Evolutionary conservation across 2,797 vertebrate genomes (phyloP).

Genomic region (Hylomyscus alleni): DNA sequence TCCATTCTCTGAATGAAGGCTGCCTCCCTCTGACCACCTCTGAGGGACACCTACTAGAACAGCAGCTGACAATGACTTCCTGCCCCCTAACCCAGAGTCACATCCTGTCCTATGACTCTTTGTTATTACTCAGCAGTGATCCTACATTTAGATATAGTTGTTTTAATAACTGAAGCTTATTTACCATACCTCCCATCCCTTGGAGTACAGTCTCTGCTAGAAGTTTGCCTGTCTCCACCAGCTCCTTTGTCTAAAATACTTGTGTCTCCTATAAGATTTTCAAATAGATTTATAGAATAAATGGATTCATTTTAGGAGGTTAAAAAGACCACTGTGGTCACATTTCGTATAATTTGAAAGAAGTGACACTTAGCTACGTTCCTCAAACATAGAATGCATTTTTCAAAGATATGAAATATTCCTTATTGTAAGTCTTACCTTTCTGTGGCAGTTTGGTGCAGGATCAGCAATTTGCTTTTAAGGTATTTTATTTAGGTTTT

Average conservation of each 20-base stretch:
- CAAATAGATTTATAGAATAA: not conserved
- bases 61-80: not conserved
- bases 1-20: not conserved
- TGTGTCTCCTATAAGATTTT: not conserved
- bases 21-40: not conserved
- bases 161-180: not conserved
- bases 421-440: not conserved
- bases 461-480: not conserved
- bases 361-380: not conserved
- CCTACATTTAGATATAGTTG: conserved; percentile 7
- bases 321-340: not conserved
- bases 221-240: not conserved
- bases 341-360: conserved; percentile 25
- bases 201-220: not conserved
- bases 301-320: conserved; percentile 26
- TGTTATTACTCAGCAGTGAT: not conserved
- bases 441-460: conserved; percentile 36
- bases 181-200: not conserved
- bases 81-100: not conserved
- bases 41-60: not conserved
- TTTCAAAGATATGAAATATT: not conserved
- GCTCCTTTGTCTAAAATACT: conserved; percentile 32
- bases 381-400: not conserved
- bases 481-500: not conserved
- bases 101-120: not conserved